These are phyloP conservation scores for Synanthedon tipuliformis DNA, from an alignment of 2,888 invertebrate species.

Conservation along the genomic window DNA sequence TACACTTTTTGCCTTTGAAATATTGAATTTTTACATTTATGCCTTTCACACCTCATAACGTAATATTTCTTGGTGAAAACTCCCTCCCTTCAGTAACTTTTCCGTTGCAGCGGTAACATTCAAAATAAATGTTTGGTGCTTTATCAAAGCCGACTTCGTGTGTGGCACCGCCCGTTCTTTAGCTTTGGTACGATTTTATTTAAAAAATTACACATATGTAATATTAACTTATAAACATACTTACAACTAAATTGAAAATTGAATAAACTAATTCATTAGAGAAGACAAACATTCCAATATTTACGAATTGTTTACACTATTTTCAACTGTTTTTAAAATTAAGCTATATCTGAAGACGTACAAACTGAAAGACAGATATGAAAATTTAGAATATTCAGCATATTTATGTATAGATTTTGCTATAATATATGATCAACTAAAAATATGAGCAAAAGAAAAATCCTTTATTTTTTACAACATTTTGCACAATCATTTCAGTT, in stretches of 20 bases:
- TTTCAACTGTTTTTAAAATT: no score
- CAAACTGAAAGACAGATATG: no score
- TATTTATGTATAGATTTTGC: no score
- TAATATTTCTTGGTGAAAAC: conserved; percentile 58
- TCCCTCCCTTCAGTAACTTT: conserved; percentile 51
- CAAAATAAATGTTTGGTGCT: conserved; percentile 66
- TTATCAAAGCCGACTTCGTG: conserved; percentile 42
- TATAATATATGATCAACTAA: no score
- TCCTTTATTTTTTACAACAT: no score
- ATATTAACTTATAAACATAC: not conserved
- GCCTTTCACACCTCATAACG: conserved; percentile 69
- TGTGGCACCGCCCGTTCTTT: conserved; percentile 15
- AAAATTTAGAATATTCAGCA: no score
- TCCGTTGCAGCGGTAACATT: conserved; percentile 60
- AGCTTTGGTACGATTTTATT: no score
- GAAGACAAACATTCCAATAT: not conserved
- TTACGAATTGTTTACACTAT: no score
- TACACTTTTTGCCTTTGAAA: conserved; percentile 47
- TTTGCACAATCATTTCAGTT: no score
- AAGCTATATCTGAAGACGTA: no score
- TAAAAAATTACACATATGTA: no score
- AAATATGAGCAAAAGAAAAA: no score
- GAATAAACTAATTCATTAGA: not conserved
- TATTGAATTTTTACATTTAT: conserved; percentile 70
- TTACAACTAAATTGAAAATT: not conserved